Base-by-base conservation (phyloP, 2,888 invertebrate genomes). In the Cabera pusaria region DNA sequence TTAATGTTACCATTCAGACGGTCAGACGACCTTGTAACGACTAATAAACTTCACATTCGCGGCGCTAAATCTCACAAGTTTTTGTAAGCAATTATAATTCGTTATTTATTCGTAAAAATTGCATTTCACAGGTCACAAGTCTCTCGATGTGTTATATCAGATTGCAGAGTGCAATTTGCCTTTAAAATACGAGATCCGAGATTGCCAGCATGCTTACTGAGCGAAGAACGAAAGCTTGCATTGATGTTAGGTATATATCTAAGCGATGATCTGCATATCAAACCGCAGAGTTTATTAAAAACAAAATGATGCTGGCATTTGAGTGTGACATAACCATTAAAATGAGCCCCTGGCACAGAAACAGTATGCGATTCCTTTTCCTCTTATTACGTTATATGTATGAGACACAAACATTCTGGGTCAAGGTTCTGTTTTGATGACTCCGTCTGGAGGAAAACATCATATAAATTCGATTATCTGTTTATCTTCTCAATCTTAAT, bases 341-440 rank as follows among this genome's bases (percentile, higher is more conserved):
- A 18, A 14, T 29, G 26, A 41, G 38, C 35, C 37, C 35, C 37
- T 52, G 46, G 44, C 49, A 45, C 42, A 34, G 35, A 47, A 22
- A 40, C 42, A 32, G 26, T 27, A 34, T 40, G 31, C 29, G 40
- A 49, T 39, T 75, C 64, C 66, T 75, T 77, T 74, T 75, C 72
- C 72, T 72, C 67, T 64, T 69, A 59, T 59, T 52, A 54, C 59
- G 55, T 69, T 62, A 64, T 57, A n/a, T n/a, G n/a, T n/a, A n/a
- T n/a, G n/a, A n/a, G 59, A 66, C 47, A 52, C 40, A 57, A 52
- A 55, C 56, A 61, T 70, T 71, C 68, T 69, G 67, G 80, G 85
- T 83, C 86, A 84, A 83, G 84, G 86, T 73, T 73, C 53, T 78
- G 74, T 77, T 76, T 74, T 76, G 76, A 77, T 78, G 65, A 59